phyloP scores from a whole-genome alignment of 2,888 invertebrate genomes.

The Clusia tigrina region DNA sequence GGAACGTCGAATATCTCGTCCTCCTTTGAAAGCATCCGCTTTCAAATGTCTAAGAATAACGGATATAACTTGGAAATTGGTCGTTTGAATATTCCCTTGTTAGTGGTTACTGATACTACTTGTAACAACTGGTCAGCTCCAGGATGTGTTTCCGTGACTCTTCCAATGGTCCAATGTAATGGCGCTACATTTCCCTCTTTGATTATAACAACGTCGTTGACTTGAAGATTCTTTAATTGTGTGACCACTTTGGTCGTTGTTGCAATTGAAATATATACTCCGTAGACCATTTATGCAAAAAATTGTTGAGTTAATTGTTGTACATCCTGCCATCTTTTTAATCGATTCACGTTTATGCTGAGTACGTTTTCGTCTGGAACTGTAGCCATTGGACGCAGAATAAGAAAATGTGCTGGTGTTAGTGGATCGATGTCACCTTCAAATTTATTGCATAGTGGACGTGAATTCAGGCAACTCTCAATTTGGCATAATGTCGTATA shows the following conservation, averaged over 20 bases:
- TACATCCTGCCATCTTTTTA: constrained; percentile 30
- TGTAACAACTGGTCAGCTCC: no score
- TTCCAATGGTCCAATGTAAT: no score
- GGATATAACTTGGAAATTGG: no score
- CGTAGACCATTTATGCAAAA: constrained; percentile 28
- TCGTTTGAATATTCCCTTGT: no score
- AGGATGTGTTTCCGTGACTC: no score
- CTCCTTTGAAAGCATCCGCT: no score
- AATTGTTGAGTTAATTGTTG: constrained; percentile 31
- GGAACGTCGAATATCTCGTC: no score
- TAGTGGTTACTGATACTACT: no score
- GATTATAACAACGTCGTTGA: no score
- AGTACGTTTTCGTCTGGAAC: constrained; percentile 23
- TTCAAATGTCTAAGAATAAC: no score
- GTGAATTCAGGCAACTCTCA: constrained; percentile 49
- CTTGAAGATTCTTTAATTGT: constrained; percentile 21
- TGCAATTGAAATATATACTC: constrained; percentile 30
- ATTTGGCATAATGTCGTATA: constrained; percentile 47
- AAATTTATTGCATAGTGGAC: constrained; percentile 42
- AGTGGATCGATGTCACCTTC: constrained; percentile 37
- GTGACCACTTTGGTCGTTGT: constrained; percentile 28
- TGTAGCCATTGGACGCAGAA: constrained; percentile 25
- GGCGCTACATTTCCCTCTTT: no score
- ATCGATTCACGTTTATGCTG: constrained; percentile 13
- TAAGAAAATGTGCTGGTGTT: constrained; percentile 38